Evolutionary conservation across 2,113 vertebrate species (phyloP), one percentile per base, ranked within the genome.

Genomic region (Ramphastos sulfuratus): DNA sequence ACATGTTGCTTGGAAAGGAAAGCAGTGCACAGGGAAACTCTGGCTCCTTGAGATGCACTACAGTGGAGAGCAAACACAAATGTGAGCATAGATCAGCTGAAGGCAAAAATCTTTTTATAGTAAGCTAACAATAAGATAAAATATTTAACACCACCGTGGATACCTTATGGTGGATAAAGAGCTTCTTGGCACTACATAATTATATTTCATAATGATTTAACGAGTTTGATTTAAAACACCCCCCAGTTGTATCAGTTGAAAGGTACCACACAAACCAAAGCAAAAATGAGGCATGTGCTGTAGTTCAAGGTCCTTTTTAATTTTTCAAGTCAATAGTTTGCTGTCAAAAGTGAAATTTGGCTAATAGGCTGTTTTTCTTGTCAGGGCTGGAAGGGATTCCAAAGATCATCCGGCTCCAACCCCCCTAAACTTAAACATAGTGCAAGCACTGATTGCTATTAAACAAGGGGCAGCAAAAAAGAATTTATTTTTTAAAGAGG

Each of bases 41-140:
- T 54, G 52, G 7, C 81, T 64, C 61, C 66, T 93, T 44, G 72
- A 7, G 7, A 15, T 81, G 46, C 30, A 28, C 50, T 73, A 50
- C 35, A 42, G 72, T 60, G 71, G 66, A 27, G 65, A 82, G 59
- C 54, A 77, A 71, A 46, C 54, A 77, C 54, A 77, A 71, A 46
- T 18, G 15, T 33, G 65, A 75, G 69, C 33, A 50, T 17, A 42
- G 75, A 85, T 67, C 64, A 90, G 50, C 89, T 92, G 33, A 85
- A 96, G 87, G 52, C 60, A 79, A 87, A 93, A 84, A 33, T 46
- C 61, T 85, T 74, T 96, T 85, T 67, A 63, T 73, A 81, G 76
- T 27, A 92, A 58, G 31, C 46, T 86, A 78, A 83, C 33, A 37
- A 84, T 82, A 77, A 60, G 58, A 30, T 60, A 71, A 90, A 58